Conservation (phyloP, 1,140 invertebrate species). For the Nephila pilipes region DNA sequence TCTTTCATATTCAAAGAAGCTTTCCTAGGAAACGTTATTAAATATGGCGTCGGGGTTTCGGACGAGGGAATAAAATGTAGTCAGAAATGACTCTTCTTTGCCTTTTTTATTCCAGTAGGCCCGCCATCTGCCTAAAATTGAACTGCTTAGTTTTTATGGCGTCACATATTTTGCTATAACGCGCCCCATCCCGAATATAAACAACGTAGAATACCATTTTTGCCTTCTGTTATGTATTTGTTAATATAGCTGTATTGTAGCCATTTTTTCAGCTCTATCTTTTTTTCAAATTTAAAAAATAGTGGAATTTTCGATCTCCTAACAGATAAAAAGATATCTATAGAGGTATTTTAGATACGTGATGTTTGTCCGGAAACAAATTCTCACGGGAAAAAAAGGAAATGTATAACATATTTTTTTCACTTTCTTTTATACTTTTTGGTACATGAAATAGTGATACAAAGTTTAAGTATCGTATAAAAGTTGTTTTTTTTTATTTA, state of each 20-base stretch:
- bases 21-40: conserved; percentile 44
- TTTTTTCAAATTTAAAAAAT: too few relatives aligned
- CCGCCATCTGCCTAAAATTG: conserved; percentile 2
- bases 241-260: neutral
- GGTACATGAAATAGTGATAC: too few relatives aligned
- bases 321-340: too few relatives aligned
- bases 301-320: too few relatives aligned
- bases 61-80: neutral
- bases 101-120: neutral
- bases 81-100: neutral
- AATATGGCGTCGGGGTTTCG: conserved; percentile 20
- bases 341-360: too few relatives aligned
- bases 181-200: neutral
- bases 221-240: neutral
- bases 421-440: too few relatives aligned
- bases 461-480: too few relatives aligned
- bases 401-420: too few relatives aligned
- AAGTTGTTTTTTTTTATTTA: too few relatives aligned
- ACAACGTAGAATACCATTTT: neutral
- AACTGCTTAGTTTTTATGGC: conserved; percentile 5
- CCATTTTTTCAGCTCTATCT: neutral
- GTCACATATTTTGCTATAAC: neutral
- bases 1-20: conserved; percentile 68
- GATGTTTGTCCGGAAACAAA: too few relatives aligned
- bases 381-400: too few relatives aligned